phyloP scores from a whole-genome alignment of 2,113 vertebrate species.

The Phyllopteryx taeniolatus region DNA sequence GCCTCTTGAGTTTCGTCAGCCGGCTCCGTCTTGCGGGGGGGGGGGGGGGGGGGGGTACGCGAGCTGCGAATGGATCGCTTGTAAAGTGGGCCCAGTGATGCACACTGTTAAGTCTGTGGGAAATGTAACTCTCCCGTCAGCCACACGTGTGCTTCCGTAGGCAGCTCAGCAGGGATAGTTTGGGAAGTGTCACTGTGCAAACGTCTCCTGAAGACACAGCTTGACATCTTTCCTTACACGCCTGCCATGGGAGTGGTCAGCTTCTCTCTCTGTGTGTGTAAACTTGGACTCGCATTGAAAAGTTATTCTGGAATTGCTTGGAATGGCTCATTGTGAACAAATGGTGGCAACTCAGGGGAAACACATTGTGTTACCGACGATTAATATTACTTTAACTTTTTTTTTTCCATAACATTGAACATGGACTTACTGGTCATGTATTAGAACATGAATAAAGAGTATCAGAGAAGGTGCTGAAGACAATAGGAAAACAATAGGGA shows the following conservation, averaged over 20 bases:
- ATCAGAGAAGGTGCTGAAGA: too few relatives aligned
- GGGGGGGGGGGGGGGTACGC: neutral
- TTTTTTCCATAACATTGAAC: neutral
- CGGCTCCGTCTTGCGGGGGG: constrained; percentile 11
- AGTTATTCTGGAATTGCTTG: constrained; percentile 36
- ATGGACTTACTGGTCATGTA: neutral
- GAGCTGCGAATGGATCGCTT: constrained; percentile 20
- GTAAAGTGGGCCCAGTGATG: constrained; percentile 55
- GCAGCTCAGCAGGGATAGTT: neutral
- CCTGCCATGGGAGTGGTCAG: neutral
- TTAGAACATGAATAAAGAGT: too few relatives aligned
- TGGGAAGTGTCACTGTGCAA: neutral
- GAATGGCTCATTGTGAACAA: constrained; percentile 6
- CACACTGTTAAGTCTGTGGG: constrained; percentile 51
- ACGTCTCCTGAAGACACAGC: neutral
- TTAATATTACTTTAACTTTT: neutral
- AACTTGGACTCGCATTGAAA: constrained; percentile 26
- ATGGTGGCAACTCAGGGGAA: neutral
- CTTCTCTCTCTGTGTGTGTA: neutral
- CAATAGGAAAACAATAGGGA: too few relatives aligned
- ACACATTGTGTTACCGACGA: neutral
- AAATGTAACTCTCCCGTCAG: constrained; percentile 45
- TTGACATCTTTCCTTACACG: neutral
- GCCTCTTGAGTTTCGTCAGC: constrained; percentile 7
- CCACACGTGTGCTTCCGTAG: constrained; percentile 22